phyloP scores from a whole-genome alignment of 2,113 vertebrate species.

The Ageneiosus marmoratus region DNA sequence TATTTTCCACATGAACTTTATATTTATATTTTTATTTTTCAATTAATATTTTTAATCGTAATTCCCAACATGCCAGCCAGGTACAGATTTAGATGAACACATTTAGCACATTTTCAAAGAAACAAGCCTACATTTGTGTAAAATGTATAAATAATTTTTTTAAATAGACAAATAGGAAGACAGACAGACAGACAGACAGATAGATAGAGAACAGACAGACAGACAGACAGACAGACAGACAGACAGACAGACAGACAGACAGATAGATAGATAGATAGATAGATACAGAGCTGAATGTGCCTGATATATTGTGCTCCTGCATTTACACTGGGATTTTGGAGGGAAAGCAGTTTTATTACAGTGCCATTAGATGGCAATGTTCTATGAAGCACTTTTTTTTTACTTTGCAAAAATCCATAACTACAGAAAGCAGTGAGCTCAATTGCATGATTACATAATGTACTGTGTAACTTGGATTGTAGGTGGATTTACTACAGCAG shows the following conservation, averaged over 20 bases:
- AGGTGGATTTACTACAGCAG: neutral
- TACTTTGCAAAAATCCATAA: neutral
- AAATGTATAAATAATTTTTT: neutral
- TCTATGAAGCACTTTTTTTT: neutral
- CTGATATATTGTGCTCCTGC: neutral
- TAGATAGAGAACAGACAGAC: too few relatives aligned
- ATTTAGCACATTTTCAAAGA: neutral
- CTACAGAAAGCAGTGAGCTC: neutral
- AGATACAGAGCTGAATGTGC: neutral
- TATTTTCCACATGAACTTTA: neutral
- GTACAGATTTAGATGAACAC: neutral
- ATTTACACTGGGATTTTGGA: neutral
- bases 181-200: too few relatives aligned
- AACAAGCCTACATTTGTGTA: neutral
- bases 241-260: too few relatives aligned
- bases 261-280: too few relatives aligned
- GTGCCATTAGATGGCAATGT: constrained; percentile 13
- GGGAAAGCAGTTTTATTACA: neutral
- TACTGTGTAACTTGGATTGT: neutral
- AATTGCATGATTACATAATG: neutral
- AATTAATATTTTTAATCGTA: neutral
- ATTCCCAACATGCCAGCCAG: neutral
- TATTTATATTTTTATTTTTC: neutral
- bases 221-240: too few relatives aligned
- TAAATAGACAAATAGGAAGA: too few relatives aligned